Conservation (phyloP, 2,797 vertebrate species). For the Tenualosa thibaudeaui region DNA sequence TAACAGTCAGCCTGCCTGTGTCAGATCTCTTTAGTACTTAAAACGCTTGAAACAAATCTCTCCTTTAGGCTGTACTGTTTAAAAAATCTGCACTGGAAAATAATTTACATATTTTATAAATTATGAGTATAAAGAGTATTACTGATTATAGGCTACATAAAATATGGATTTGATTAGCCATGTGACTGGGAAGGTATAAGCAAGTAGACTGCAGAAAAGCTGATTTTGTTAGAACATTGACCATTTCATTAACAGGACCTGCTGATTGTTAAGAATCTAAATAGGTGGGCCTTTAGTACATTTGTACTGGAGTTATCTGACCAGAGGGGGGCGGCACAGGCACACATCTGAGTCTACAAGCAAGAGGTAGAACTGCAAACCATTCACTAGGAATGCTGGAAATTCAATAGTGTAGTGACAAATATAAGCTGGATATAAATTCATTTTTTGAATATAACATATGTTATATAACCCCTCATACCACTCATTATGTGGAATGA, state of each 20-base stretch:
- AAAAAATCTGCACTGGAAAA: background rate
- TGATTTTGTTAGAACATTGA: background rate
- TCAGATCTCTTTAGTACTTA: background rate
- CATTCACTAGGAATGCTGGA: too few relatives aligned
- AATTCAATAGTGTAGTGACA: background rate
- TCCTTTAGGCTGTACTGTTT: background rate
- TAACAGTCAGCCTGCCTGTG: background rate
- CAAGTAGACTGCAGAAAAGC: background rate
- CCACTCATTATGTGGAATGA: background rate
- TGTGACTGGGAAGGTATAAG: background rate
- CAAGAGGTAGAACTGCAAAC: background rate
- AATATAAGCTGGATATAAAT: background rate
- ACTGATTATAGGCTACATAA: too few relatives aligned
- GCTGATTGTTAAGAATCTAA: background rate
- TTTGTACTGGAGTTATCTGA: background rate
- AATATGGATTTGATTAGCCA: too few relatives aligned
- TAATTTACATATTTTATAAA: too few relatives aligned
- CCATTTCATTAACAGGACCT: background rate
- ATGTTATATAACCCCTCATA: background rate
- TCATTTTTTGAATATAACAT: too few relatives aligned
- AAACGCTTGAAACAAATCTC: background rate
- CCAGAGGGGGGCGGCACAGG: background rate
- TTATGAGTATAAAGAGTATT: too few relatives aligned
- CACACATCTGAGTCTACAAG: background rate
- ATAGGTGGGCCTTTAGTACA: too few relatives aligned